phyloP scores from a whole-genome alignment of 2,797 vertebrate species.

The Enteromius viviparus region DNA sequence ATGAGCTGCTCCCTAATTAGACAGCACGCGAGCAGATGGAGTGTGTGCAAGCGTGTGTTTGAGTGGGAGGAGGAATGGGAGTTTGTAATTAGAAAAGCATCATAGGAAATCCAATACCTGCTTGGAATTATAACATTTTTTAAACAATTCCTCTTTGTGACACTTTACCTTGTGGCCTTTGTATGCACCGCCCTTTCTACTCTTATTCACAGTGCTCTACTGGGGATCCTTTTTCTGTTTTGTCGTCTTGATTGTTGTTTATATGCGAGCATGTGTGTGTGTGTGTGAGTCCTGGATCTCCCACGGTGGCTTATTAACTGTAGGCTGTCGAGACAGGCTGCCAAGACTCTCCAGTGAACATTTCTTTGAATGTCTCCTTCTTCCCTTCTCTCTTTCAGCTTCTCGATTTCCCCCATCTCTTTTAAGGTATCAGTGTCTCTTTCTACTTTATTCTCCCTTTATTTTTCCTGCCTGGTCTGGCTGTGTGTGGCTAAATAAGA shows the following conservation, averaged over 20 bases:
- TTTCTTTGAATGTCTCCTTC: slow-evolving; percentile 27
- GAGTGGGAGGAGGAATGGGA: slow-evolving; percentile 58
- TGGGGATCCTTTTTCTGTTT: slow-evolving; percentile 8
- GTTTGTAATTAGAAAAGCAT: slow-evolving; percentile 77
- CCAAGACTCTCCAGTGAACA: slow-evolving; percentile 23
- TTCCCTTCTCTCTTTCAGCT: slow-evolving; percentile 27
- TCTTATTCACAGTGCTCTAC: neutral
- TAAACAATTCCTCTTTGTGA: slow-evolving; percentile 33
- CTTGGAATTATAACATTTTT: slow-evolving; percentile 68
- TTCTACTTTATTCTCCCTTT: slow-evolving; percentile 6
- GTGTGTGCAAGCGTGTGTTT: slow-evolving; percentile 46
- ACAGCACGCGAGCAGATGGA: slow-evolving; percentile 67
- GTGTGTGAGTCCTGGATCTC: slow-evolving; percentile 23
- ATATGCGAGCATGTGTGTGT: slow-evolving; percentile 20
- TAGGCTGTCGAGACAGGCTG: slow-evolving; percentile 31
- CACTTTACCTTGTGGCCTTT: neutral
- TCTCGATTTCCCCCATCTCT: slow-evolving; percentile 55
- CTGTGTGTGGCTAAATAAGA: slow-evolving; percentile 3
- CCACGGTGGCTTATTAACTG: slow-evolving; percentile 46
- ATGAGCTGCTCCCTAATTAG: slow-evolving; percentile 69
- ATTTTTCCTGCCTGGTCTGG: neutral
- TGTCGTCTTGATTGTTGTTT: slow-evolving; percentile 55
- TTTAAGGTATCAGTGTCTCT: slow-evolving; percentile 2
- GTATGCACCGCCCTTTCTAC: neutral
- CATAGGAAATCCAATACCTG: slow-evolving; percentile 70